Percentiles rank a stretch among this genome's conserved stretches.
Conservation (phyloP, 2,113 vertebrate species). For the Nyctibius bracteatus region DNA sequence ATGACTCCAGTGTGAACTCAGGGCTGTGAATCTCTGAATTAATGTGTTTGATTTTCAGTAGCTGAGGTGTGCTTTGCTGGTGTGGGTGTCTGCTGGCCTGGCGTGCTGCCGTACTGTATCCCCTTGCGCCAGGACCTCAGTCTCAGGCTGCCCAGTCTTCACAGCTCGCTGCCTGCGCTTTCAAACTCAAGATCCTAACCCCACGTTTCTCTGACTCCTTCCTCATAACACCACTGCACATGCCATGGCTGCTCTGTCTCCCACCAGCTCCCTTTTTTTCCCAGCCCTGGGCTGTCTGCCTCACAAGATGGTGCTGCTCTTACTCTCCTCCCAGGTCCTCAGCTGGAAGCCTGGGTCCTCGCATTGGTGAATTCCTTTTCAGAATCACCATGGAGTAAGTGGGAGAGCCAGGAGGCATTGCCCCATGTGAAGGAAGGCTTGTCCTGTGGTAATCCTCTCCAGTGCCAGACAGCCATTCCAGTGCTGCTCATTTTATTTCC, state of each 20-base stretch:
- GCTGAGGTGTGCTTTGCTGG: background rate
- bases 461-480: background rate
- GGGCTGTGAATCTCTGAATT: background rate
- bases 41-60: background rate
- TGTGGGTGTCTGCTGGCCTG: background rate
- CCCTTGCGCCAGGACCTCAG: background rate
- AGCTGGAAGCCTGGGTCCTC: background rate
- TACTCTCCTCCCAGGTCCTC: background rate
- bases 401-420: background rate
- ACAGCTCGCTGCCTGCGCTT: background rate
- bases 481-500: background rate
- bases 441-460: background rate
- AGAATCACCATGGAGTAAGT: background rate
- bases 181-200: background rate
- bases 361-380: background rate
- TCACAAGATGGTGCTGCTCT: accelerated
- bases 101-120: background rate
- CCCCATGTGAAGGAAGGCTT: background rate
- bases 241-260: background rate
- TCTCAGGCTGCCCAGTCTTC: background rate
- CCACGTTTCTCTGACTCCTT: background rate
- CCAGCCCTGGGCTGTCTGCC: background rate
- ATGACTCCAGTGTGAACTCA: background rate
- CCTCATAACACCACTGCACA: accelerated
- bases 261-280: background rate